Percentiles rank a stretch among this genome's conserved stretches.
Conservation (phyloP, 2,888 invertebrate species). For the Helobdella robusta region DNA sequence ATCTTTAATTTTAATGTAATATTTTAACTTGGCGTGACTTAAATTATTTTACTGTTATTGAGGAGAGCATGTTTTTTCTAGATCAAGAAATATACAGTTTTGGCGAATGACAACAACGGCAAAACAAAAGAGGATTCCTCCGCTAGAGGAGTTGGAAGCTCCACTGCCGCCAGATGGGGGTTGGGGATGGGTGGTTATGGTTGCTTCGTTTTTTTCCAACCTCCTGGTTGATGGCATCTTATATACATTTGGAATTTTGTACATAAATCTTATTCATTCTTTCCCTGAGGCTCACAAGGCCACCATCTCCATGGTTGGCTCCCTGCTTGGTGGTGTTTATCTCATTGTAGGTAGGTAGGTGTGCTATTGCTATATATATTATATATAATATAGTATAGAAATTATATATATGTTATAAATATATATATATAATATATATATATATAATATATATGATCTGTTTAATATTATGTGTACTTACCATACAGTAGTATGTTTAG, state of each 20-base stretch:
- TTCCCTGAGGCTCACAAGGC: slow-evolving; percentile 60
- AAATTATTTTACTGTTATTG: too few species aligned
- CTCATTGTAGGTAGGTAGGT: slow-evolving; percentile 67
- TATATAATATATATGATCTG: too few species aligned
- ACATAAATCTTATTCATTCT: slow-evolving; percentile 57
- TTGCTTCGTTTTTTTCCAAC: slow-evolving; percentile 40
- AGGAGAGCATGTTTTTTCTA: background rate
- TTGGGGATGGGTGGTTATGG: slow-evolving; percentile 45
- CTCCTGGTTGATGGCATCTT: slow-evolving; percentile 68
- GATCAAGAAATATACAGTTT: background rate
- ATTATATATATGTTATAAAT: too few species aligned
- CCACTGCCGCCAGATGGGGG: slow-evolving; percentile 40
- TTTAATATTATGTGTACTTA: too few species aligned
- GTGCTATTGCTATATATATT: too few species aligned
- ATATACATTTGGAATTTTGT: slow-evolving; percentile 71
- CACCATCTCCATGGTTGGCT: slow-evolving; percentile 71
- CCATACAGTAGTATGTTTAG: too few species aligned
- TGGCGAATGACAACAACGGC: background rate
- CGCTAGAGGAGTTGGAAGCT: slow-evolving; percentile 17
- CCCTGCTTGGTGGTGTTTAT: slow-evolving; percentile 80
- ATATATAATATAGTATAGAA: too few species aligned
- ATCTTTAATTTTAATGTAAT: too few species aligned
- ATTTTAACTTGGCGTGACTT: too few species aligned
- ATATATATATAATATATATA: too few species aligned
- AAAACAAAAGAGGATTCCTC: slow-evolving; percentile 5